phyloP scores from a whole-genome alignment of 2,113 vertebrate genomes.

The Cyrtonyx montezumae region DNA sequence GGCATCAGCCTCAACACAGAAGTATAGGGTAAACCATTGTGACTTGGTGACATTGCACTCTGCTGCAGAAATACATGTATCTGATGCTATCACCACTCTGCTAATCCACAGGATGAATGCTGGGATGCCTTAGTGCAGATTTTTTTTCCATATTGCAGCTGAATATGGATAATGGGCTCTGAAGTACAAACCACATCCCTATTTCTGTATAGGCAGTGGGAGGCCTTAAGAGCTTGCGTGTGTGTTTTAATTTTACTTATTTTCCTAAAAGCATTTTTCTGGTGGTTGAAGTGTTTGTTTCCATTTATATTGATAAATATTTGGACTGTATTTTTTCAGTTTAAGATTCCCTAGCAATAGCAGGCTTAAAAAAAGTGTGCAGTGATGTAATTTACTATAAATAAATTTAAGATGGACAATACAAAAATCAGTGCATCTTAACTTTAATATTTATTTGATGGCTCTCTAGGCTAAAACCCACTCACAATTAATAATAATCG shows the following conservation, averaged over 20 bases:
- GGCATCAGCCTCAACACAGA: background rate
- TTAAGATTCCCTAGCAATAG: background rate
- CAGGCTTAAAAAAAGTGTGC: background rate
- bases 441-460: slow-evolving; percentile 33
- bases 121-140: background rate
- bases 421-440: background rate
- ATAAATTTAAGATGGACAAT: background rate
- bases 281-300: background rate
- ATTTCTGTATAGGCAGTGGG: background rate
- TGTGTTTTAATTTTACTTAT: too few relatives aligned
- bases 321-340: background rate
- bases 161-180: background rate
- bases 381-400: background rate
- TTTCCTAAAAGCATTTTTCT: background rate
- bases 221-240: background rate
- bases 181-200: background rate
- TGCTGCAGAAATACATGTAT: background rate
- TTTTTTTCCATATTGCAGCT: background rate
- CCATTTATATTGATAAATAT: background rate
- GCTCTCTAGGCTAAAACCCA: slow-evolving; percentile 89
- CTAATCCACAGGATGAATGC: background rate
- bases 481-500: slow-evolving; percentile 93
- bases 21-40: background rate
- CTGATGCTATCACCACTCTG: background rate
- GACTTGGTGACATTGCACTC: background rate